phyloP scores from a whole-genome alignment of 2,888 invertebrate genomes.

The Spodoptera exigua region DNA sequence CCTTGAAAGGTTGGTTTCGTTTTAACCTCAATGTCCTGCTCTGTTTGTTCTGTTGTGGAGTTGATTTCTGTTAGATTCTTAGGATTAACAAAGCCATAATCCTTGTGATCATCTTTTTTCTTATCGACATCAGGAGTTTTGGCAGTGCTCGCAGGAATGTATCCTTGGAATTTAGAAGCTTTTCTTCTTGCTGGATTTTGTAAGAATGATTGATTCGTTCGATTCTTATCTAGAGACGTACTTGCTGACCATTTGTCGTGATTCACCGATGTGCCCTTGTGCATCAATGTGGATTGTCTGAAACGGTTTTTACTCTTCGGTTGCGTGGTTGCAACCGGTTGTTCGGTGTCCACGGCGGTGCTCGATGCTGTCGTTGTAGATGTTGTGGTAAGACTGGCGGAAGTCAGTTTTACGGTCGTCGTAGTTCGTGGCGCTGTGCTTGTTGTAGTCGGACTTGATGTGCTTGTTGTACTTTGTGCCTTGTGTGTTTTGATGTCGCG shows the following conservation, averaged over 20 bases:
- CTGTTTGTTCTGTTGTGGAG: constrained; percentile 48
- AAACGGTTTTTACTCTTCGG: constrained; percentile 78
- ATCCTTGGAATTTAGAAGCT: constrained; percentile 83
- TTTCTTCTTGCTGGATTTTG: constrained; percentile 71
- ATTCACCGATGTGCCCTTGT: constrained; percentile 84
- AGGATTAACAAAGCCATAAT: constrained; percentile 55
- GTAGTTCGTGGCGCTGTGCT: constrained; percentile 55
- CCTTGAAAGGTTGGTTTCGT: constrained; percentile 53
- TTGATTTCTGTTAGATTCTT: constrained; percentile 42
- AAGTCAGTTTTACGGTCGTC: constrained; percentile 34
- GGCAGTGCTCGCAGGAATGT: constrained; percentile 72
- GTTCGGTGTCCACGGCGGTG: constrained; percentile 48
- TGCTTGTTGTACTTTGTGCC: constrained; percentile 31
- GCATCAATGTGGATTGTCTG: constrained; percentile 80
- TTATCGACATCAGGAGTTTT: constrained; percentile 62
- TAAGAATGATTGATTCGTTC: constrained; percentile 44
- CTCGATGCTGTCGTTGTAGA: constrained; percentile 35
- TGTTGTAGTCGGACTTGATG: constrained; percentile 57
- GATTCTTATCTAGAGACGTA: constrained; percentile 62
- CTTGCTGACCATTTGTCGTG: constrained; percentile 80
- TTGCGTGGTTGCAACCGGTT: constrained; percentile 58
- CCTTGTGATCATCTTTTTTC: constrained; percentile 66
- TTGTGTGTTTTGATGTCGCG: constrained; percentile 50
- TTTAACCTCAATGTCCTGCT: constrained; percentile 43
- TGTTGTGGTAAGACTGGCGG: constrained; percentile 25